Evolutionary conservation across 2,797 vertebrate genomes (phyloP), one percentile per base, ranked within the genome.

Genomic region (Chiroxiphia lanceolata): DNA sequence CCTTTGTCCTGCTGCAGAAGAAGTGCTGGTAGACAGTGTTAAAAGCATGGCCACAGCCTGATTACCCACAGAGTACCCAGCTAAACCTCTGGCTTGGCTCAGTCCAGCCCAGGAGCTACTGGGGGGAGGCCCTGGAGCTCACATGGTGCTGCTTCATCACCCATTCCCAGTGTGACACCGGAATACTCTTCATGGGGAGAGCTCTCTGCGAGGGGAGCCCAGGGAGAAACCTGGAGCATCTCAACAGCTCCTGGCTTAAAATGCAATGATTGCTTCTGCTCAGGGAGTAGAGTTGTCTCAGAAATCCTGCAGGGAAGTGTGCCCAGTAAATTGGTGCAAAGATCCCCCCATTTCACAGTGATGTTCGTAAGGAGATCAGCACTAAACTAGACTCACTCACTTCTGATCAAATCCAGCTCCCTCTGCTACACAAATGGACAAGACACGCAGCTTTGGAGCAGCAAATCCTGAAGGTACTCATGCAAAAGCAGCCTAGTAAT

Each of bases 21-120:
- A 51, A 36, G 22, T 34, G n/a, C 22, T 79, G 36, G 36, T 29
- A n/a, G 22, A 4, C 0, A 1, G 19, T 2, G 2, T 10, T 27
- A 34, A 17, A 65, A 75, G 13, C 29, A 4, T 3, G 13, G 23
- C 9, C 23, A 9, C 9, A 10, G 22, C 50, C 38, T 40, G 11
- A 40, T 40, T 40, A 48, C 3, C 22, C 40, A 17, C 29, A 26
- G 38, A 80, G 53, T 17, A 50, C 11, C 7, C 3, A 53, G 47
- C 33, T 40, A 40, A 54, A 47, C 19, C 26, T 8, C 38, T 18
- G 38, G 26, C 6, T 10, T 15, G 45, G 36, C 65, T 57, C 53
- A 64, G 60, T 40, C 40, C 40, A 14, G 40, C 25, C 34, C 69
- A 87, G 77, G 2, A 9, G 15, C 44, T 61, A 16, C 16, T 63